phyloP scores from a whole-genome alignment of 2,797 vertebrate species.

The Scolopax bukidnonensis region DNA sequence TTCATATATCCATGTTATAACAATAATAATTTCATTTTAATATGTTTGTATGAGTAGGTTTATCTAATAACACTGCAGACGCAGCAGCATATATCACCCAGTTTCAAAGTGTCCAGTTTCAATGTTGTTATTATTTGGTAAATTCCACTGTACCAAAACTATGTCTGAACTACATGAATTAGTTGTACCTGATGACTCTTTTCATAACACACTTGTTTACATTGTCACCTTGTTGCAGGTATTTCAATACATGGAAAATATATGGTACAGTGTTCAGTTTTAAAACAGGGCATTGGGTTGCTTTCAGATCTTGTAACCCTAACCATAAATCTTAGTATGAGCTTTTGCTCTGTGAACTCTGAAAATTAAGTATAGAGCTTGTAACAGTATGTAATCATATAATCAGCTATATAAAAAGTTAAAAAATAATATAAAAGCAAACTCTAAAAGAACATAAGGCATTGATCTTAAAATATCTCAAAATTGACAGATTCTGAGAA shows the following conservation, averaged over 20 bases:
- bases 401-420: not conserved
- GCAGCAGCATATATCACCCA: not conserved
- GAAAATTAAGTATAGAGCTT: not conserved
- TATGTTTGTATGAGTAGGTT: constrained; percentile 1
- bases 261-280: not conserved
- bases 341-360: not conserved
- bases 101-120: not conserved
- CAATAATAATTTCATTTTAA: not conserved
- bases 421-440: not conserved
- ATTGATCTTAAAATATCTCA: not conserved
- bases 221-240: not conserved
- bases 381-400: not conserved
- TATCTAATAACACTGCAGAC: constrained; percentile 27
- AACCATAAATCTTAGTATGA: not conserved
- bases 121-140: not conserved
- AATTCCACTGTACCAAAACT: not conserved
- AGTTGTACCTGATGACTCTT: not conserved
- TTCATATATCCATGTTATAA: not conserved
- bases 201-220: not conserved
- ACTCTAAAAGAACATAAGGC: not conserved
- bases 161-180: not conserved
- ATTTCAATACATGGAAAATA: not conserved
- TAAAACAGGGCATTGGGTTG: not conserved
- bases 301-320: not conserved
- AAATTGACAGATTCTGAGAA: not conserved